These are phyloP conservation scores for Peromyscus leucopus DNA, from an alignment of 2,113 vertebrate species.

Conservation along the genomic window DNA sequence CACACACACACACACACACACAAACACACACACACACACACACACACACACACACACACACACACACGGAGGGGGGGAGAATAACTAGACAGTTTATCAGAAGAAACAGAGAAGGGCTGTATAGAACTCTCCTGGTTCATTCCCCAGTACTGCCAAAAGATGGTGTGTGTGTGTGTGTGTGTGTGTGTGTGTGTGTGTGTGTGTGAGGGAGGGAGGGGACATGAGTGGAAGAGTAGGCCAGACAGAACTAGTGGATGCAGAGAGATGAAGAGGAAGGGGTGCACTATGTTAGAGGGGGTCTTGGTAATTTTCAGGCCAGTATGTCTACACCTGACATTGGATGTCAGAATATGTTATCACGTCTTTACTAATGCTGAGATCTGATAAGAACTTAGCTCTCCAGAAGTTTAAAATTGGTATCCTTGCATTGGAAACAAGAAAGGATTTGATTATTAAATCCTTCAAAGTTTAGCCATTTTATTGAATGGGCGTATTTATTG, in stretches of 20 bases:
- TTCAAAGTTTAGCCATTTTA: slow-evolving; percentile 33
- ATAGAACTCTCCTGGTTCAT: background rate
- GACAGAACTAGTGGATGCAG: background rate
- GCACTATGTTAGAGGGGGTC: too few relatives aligned
- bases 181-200: too few relatives aligned
- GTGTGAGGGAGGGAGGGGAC: background rate
- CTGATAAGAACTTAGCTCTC: background rate
- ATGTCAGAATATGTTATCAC: background rate
- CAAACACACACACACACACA: background rate
- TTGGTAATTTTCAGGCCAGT: background rate
- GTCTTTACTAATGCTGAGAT: background rate
- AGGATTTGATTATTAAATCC: background rate
- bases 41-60: background rate
- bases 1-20: background rate
- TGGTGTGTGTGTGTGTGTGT: background rate
- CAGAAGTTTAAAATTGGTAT: slow-evolving; percentile 5
- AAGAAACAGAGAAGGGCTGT: background rate
- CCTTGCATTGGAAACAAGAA: background rate
- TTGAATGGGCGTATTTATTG: slow-evolving; percentile 1
- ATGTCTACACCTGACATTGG: background rate
- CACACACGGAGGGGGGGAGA: background rate
- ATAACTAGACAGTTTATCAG: background rate
- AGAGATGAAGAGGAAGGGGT: background rate
- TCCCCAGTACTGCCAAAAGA: background rate
- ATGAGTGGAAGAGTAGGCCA: background rate